Conservation (phyloP, 2,797 vertebrate genomes). For the Amniataba percoides region DNA sequence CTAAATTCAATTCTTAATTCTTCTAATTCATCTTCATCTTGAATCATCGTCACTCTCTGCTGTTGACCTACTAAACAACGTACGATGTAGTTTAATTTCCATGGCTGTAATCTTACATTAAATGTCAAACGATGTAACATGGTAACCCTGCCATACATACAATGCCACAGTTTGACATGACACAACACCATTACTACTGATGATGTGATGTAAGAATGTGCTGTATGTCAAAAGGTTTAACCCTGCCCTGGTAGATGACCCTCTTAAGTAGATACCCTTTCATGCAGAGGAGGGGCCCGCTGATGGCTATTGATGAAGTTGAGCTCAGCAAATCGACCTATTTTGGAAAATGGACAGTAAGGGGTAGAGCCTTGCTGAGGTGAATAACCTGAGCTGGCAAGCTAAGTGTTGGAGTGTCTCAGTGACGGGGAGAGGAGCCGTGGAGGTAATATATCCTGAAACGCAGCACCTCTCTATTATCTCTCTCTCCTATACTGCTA, state of each 20-base stretch:
- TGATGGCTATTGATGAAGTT: conserved; percentile 52
- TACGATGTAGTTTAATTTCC: neutral
- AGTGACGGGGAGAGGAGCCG: conserved; percentile 69
- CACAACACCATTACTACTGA: conserved; percentile 54
- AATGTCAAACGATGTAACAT: too few species aligned
- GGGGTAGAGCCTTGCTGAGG: conserved; percentile 54
- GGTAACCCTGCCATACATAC: conserved; percentile 15
- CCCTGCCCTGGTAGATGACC: conserved; percentile 35
- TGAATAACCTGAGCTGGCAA: conserved; percentile 77
- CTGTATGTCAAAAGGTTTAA: conserved; percentile 54
- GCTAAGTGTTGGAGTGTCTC: conserved; percentile 79
- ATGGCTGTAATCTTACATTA: too few species aligned
- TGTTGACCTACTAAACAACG: conserved; percentile 10
- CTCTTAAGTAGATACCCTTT: conserved; percentile 41
- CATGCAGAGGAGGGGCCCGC: conserved; percentile 20
- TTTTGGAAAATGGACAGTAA: conserved; percentile 74
- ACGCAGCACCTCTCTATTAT: conserved; percentile 74
- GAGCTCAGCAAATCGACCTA: conserved; percentile 70
- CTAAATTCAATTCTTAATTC: neutral
- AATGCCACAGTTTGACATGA: conserved; percentile 46
- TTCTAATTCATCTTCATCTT: neutral
- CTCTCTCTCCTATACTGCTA: conserved; percentile 62
- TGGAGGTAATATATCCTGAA: conserved; percentile 79
- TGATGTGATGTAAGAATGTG: conserved; percentile 42
- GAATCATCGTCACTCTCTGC: neutral